These are phyloP conservation scores for Myzus persicae DNA, from an alignment of 1,140 invertebrate species.

Conservation along the genomic window DNA sequence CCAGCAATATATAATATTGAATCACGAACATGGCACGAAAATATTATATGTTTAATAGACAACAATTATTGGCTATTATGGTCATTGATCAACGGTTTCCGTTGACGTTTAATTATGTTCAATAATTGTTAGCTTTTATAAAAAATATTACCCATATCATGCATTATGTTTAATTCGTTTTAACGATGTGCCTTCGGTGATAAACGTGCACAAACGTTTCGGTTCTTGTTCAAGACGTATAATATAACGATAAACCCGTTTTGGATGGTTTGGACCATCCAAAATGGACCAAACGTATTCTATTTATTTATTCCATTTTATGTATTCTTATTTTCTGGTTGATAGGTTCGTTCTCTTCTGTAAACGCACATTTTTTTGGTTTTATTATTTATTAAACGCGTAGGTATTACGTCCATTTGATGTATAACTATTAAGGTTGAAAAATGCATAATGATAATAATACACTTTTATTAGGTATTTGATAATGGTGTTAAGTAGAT, in stretches of 20 bases:
- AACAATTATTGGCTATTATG: not conserved
- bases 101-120: not conserved
- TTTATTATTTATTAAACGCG: not conserved
- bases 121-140: not conserved
- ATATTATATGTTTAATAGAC: not conserved
- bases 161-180: not conserved
- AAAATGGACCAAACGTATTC: not conserved
- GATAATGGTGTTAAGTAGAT: not conserved
- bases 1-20: not conserved
- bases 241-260: constrained; percentile 7
- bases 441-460: not conserved
- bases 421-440: not conserved
- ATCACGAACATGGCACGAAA: not conserved
- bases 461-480: too few species aligned
- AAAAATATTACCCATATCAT: not conserved
- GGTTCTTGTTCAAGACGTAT: not conserved
- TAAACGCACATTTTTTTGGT: not conserved
- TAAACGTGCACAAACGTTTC: not conserved
- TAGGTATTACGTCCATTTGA: not conserved
- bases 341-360: not conserved
- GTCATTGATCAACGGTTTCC: not conserved
- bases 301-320: too few species aligned
- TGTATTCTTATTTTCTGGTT: not conserved
- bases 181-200: constrained; percentile 3
- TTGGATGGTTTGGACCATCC: not conserved